Conservation (phyloP, 2,888 invertebrate genomes). For the Herminia tarsipennalis region DNA sequence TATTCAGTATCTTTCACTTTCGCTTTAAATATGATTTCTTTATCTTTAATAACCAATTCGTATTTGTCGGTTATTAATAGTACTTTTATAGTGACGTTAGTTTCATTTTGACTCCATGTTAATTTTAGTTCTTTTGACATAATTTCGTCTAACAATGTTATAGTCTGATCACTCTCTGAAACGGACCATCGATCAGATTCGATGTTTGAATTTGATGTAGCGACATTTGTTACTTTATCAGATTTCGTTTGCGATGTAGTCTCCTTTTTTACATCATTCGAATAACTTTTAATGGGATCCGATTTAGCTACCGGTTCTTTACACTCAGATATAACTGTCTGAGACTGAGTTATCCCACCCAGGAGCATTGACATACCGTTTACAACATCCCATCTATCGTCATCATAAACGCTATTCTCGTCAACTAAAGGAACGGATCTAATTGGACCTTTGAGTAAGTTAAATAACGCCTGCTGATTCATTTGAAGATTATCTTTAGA, state of each 20-base stretch:
- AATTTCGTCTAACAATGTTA: conserved; percentile 1
- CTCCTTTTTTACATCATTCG: neutral
- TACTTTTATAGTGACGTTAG: conserved; percentile 62
- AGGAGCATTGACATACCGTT: conserved; percentile 39
- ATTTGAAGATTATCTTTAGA: neutral
- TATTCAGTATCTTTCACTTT: conserved; percentile 55
- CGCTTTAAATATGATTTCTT: conserved; percentile 57
- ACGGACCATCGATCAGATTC: neutral
- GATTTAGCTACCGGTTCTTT: no score
- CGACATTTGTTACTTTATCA: neutral
- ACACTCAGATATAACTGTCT: no score
- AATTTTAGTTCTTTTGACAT: conserved; percentile 45
- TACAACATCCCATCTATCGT: conserved; percentile 55
- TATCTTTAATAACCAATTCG: conserved; percentile 55
- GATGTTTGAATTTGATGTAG: neutral
- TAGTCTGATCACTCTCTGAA: neutral
- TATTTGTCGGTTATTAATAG: conserved; percentile 65
- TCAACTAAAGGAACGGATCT: conserved; percentile 62
- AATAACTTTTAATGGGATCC: no score
- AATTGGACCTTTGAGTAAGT: conserved; percentile 44
- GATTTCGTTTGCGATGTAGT: neutral
- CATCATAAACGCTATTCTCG: conserved; percentile 54
- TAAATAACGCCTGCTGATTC: conserved; percentile 1
- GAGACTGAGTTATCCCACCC: no score
- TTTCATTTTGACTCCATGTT: conserved; percentile 70